Base-by-base conservation (phyloP, 1,140 invertebrate species). In the Cylas formicarius region DNA sequence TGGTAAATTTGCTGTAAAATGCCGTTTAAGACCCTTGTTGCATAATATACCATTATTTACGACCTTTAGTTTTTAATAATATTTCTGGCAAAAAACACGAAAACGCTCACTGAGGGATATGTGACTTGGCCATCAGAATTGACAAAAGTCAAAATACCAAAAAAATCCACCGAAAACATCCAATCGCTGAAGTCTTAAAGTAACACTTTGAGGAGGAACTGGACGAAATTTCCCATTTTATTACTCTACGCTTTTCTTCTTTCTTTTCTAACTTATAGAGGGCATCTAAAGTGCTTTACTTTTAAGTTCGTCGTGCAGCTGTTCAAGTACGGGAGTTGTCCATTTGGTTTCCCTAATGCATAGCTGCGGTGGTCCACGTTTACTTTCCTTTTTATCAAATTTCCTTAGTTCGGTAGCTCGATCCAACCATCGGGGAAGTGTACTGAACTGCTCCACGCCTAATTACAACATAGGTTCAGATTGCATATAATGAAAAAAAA, bases 311-410 rank as follows among this genome's bases (percentile, higher is more conserved):
- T 71, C 63, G 35, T 79, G 70, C 10, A 80, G 62, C 23, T 68
- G 60, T 55, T 72, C 69, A 17, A 80, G 38, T 37, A 75, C 76
- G 42, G 75, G 67, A 24, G 76, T 69, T 18, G 72, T 77, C 77
- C 76, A 80, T 59, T 74, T 75, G 3, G 76, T 78, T 56, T 76
- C 69, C 18, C 72, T 64, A 24, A 73, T 62, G 52, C 78, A 81
- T 3, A 74, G 45, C 27, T 66, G 61, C 20, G 53, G 55, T 4
- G 55, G 34, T 33, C 37, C 19, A 11, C 27, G 3, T n/a, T 26
- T 22, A 1, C 11, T 21, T 31, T 34, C 19, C 26, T 24, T 16
- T 62, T 52, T 24, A 57, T 52, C 8, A 47, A 38, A 42, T 21
- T 13, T 35, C 31, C 24, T 36, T 7, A 48, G 38, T 11, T 57